A percentile compares a stretch with the other conserved stretches of the same genome.
phyloP scores from a whole-genome alignment of 1,140 invertebrate genomes.

The Aporrectodea caliginosa region DNA sequence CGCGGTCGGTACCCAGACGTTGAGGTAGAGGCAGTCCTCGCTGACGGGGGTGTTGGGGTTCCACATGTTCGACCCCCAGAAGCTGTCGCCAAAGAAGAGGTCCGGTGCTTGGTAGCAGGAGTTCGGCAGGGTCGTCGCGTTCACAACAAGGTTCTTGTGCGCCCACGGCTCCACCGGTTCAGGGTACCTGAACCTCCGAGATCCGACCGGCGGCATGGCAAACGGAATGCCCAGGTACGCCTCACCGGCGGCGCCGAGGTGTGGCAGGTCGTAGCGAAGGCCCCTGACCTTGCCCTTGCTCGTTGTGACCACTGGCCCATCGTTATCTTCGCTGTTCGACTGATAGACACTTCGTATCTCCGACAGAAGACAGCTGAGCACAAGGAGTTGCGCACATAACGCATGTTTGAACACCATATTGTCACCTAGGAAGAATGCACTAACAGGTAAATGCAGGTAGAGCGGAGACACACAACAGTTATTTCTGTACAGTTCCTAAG shows the following conservation, averaged over 20 bases:
- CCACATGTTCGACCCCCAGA: slow-evolving; percentile 91
- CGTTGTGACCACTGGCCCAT: slow-evolving; percentile 66
- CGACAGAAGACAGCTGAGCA: background rate
- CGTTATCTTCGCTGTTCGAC: background rate
- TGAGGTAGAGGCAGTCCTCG: slow-evolving; percentile 31
- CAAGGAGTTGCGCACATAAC: background rate
- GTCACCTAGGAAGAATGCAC: too few relatives aligned
- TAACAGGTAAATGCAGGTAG: too few relatives aligned
- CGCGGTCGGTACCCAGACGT: slow-evolving; percentile 59
- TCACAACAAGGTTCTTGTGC: slow-evolving; percentile 4
- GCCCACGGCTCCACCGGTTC: slow-evolving; percentile 59
- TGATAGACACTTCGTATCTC: too few relatives aligned
- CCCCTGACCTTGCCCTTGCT: slow-evolving; percentile 74
- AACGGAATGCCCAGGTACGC: slow-evolving; percentile 79
- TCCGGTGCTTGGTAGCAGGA: slow-evolving; percentile 88
- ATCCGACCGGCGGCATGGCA: slow-evolving; percentile 85
- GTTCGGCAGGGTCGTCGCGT: slow-evolving; percentile 67
- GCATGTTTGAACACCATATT: background rate
- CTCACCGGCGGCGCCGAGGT: slow-evolving; percentile 62
- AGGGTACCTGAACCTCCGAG: slow-evolving; percentile 82
- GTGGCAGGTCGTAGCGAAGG: slow-evolving; percentile 56
- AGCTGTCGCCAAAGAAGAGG: slow-evolving; percentile 80
- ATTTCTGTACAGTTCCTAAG: background rate
- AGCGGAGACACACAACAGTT: background rate
- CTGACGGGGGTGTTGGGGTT: slow-evolving; percentile 79